Evolutionary conservation across 1,140 invertebrate genomes (phyloP).

Genomic region (Megalonaias nervosa): DNA sequence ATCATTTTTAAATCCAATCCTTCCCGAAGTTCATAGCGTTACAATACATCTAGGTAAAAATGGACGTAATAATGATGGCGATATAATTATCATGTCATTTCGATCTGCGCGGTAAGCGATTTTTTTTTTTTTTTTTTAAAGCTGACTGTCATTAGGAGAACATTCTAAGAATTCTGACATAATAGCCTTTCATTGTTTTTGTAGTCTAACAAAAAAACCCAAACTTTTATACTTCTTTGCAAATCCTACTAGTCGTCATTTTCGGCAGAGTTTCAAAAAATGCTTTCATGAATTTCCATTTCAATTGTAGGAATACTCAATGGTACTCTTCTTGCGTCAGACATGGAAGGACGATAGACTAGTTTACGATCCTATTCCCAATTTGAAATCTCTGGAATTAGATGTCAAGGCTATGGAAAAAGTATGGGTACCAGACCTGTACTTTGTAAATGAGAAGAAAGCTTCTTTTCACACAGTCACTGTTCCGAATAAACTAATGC

Average conservation of each 20-base stretch:
- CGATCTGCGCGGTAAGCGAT: too few relatives aligned
- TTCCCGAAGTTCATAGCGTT: not conserved
- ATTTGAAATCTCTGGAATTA: conserved; percentile 45
- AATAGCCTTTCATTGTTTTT: too few relatives aligned
- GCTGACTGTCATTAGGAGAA: too few relatives aligned
- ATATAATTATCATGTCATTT: too few relatives aligned
- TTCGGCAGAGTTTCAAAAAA: too few relatives aligned
- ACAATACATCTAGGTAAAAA: too few relatives aligned
- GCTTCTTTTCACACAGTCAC: conserved; percentile 68
- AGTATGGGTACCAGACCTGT: conserved; percentile 81
- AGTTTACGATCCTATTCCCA: conserved; percentile 31
- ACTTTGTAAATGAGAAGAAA: conserved; percentile 80
- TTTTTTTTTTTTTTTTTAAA: too few relatives aligned
- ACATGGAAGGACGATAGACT: conserved; percentile 55
- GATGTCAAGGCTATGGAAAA: conserved; percentile 88
- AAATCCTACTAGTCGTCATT: not conserved
- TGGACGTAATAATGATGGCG: too few relatives aligned
- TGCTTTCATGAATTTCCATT: not conserved
- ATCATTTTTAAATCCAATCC: not conserved
- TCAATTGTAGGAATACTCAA: conserved; percentile 54
- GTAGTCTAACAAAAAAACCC: not conserved
- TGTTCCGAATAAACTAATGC: conserved; percentile 79
- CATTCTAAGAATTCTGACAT: too few relatives aligned
- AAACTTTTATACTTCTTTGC: not conserved
- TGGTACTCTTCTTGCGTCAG: conserved; percentile 57